Conservation (phyloP, 2,888 invertebrate species). For the Temnothorax rugatulus region DNA sequence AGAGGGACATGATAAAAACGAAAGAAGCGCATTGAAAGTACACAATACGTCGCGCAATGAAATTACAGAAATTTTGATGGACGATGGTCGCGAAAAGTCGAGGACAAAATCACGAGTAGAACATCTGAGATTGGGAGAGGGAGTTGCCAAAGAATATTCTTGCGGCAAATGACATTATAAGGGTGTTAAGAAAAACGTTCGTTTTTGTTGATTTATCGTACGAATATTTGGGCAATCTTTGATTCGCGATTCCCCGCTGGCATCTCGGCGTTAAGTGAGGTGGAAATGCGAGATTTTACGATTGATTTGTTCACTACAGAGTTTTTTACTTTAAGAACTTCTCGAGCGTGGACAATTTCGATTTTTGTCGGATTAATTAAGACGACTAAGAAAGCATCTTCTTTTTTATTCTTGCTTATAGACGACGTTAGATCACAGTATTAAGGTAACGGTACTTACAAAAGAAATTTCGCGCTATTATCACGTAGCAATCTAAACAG, state of each 20-base stretch:
- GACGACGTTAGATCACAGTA: slow-evolving; percentile 58
- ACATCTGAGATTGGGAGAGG: neutral
- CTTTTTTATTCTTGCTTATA: slow-evolving; percentile 69
- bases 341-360: neutral
- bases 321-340: neutral
- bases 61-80: neutral
- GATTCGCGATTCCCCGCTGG: slow-evolving; percentile 3
- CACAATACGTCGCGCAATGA: slow-evolving; percentile 5
- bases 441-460: neutral
- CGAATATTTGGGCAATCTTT: neutral
- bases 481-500: slow-evolving; percentile 36
- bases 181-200: neutral
- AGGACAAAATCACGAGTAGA: neutral
- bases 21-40: slow-evolving; percentile 35
- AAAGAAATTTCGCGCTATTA: slow-evolving; percentile 14
- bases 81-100: neutral
- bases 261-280: neutral
- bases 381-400: slow-evolving; percentile 62
- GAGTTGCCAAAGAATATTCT: neutral
- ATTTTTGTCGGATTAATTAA: slow-evolving; percentile 22
- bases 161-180: neutral
- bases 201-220: slow-evolving; percentile 18
- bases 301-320: neutral
- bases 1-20: neutral
- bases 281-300: neutral